Evolutionary conservation across 30 jellyfish, hydroid and myxozoan species (phyloP).

Genomic region (Aurelia aurita): DNA sequence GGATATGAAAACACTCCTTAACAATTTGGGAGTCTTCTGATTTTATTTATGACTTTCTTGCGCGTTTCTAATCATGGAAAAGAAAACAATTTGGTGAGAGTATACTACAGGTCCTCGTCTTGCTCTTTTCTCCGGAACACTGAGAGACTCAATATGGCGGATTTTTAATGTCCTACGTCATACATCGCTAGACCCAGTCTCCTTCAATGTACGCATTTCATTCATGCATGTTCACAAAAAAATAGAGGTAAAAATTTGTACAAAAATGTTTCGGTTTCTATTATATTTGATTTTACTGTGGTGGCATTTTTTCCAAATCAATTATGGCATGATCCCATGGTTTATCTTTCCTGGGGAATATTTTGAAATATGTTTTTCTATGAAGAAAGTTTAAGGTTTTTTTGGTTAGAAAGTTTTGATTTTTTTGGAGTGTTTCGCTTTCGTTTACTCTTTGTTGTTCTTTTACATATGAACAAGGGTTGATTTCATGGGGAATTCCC

Average conservation of each 20-base stretch:
- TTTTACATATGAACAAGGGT: no score
- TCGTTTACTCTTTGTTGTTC: no score
- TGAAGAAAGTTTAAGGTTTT: no score
- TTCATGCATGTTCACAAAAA: background rate
- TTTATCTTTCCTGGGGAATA: no score
- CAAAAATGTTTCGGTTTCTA: background rate
- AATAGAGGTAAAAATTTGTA: background rate
- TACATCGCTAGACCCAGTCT: conserved; percentile 61
- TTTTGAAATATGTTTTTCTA: no score
- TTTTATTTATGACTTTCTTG: no score
- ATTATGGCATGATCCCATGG: background rate
- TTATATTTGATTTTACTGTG: no score
- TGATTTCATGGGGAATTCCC: no score
- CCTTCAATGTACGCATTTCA: background rate
- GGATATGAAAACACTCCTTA: background rate
- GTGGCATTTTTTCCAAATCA: background rate
- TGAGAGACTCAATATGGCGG: conserved; percentile 75
- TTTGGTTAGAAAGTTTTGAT: no score
- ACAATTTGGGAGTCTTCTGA: background rate
- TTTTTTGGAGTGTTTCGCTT: no score
- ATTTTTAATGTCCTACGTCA: conserved; percentile 76
- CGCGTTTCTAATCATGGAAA: no score
- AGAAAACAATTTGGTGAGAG: background rate
- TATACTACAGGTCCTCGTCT: conserved; percentile 22
- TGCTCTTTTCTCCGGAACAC: conserved; percentile 85